Evolutionary conservation across 2,888 invertebrate species (phyloP), one percentile per base, ranked within the genome.

Genomic region (Cantharis rustica): DNA sequence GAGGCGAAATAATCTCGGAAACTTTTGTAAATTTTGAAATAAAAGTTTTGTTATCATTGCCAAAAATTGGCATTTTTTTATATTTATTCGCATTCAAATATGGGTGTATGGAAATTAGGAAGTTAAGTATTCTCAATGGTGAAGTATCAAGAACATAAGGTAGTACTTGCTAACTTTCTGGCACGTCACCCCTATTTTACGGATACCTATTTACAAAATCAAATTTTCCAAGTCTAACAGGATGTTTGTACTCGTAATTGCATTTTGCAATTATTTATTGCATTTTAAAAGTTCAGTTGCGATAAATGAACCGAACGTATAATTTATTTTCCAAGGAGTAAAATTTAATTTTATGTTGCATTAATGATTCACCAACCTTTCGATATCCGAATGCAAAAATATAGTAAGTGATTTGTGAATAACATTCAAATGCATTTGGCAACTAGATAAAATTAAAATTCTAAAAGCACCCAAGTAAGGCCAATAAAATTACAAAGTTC

Each of bases 1-100:
- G 68, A 69, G 77, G 77, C 74, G 73, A 47, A 68, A 74, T 77
- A 77, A 77, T 63, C 74, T 77, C 62, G 20, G 61, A 74, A 68
- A 74, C 74, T 64, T 71, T 61, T 7, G 63, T 61, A 63, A 74
- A 75, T 71, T 74, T 31, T 16, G 68, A 16, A 66, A 62, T 16
- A 76, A 73, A 73, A 69, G 71, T 66, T 23, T 66, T 16, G 17
- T 66, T 47, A 47, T 47, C 47, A 47, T 47, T 47, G 47, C 47
- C 47, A 47, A 47, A 47, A 31, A 47, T 47, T 7, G 47, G n/a
- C 47, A 47, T 47, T 47, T 47, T n/a, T 47, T 47, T 47, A 47
- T 47, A 47, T 47, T 47, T 47, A 47, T 47, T 47, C 47, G 13
- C 47, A 47, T 47, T 47, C 47, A 47, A 47, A 47, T 47, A 47